Conservation (phyloP, 2,797 vertebrate genomes). For the Neostethus bicornis region DNA sequence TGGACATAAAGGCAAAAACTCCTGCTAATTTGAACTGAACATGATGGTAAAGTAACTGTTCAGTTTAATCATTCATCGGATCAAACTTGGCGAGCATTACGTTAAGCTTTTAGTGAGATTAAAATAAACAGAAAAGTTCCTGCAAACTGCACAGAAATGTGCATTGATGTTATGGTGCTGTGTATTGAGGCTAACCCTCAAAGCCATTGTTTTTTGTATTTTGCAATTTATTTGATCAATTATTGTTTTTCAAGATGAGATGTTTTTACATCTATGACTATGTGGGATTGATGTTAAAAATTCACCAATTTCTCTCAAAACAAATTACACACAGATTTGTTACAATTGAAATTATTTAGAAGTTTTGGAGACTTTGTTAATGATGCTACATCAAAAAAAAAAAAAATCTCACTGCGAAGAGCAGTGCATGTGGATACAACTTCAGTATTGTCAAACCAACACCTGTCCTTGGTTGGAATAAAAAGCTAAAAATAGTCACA, state of each 20-base stretch:
- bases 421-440: not conserved
- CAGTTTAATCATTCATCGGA: conserved; percentile 1
- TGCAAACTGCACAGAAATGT: conserved; percentile 16
- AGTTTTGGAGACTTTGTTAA: conserved; percentile 41
- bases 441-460: conserved; percentile 55
- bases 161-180: conserved; percentile 55
- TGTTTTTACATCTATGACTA: conserved; percentile 14
- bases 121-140: conserved; percentile 9
- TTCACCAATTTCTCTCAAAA: too few species aligned
- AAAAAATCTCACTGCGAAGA: too few species aligned
- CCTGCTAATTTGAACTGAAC: conserved; percentile 7
- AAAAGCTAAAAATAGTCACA: conserved; percentile 53
- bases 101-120: conserved; percentile 15
- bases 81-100: conserved; percentile 11
- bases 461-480: conserved; percentile 59
- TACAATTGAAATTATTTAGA: conserved; percentile 18
- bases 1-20: conserved; percentile 3
- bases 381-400: conserved; percentile 21
- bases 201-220: conserved; percentile 36
- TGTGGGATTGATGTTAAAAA: too few species aligned
- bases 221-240: conserved; percentile 53
- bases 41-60: conserved; percentile 17
- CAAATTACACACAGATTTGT: conserved; percentile 25
- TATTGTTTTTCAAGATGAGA: conserved; percentile 15
- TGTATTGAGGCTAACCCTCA: conserved; percentile 33